Conservation (phyloP, 2,113 vertebrate species). For the Nansenia antarctica region DNA sequence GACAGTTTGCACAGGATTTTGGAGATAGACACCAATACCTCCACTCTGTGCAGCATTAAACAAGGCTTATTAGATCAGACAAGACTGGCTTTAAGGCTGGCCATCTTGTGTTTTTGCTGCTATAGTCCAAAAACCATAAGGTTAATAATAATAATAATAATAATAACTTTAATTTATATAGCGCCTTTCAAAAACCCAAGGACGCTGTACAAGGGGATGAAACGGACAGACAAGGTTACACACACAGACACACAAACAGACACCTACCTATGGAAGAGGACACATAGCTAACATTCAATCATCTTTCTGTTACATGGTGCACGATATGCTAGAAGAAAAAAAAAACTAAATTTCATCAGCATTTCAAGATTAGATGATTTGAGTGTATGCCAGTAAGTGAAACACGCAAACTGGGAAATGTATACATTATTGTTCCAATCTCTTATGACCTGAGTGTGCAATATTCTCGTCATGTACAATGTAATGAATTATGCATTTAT, state of each 20-base stretch:
- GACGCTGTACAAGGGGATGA: not conserved
- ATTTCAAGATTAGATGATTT: not conserved
- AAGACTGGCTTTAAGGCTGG: not conserved
- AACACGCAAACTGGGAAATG: not conserved
- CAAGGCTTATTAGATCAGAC: conserved; percentile 49
- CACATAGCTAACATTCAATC: not conserved
- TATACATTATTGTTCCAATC: not conserved
- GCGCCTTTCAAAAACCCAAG: not conserved
- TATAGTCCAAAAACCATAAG: not conserved
- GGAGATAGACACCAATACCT: conserved; percentile 15
- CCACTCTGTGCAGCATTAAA: conserved; percentile 38
- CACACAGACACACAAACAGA: not conserved
- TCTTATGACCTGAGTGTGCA: not conserved
- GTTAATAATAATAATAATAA: too few relatives aligned
- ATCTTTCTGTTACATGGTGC: not conserved
- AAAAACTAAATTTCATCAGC: not conserved
- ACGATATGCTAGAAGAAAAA: not conserved
- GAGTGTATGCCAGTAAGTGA: not conserved
- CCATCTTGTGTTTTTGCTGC: not conserved
- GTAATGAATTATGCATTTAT: conserved; percentile 18
- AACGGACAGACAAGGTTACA: not conserved
- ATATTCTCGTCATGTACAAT: conserved; percentile 8
- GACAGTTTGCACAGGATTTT: conserved; percentile 1
- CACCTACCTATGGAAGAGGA: too few relatives aligned
- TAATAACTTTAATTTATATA: too few relatives aligned